Evolutionary conservation across 2,113 vertebrate species (phyloP).

Genomic region (Corythaeola cristata): DNA sequence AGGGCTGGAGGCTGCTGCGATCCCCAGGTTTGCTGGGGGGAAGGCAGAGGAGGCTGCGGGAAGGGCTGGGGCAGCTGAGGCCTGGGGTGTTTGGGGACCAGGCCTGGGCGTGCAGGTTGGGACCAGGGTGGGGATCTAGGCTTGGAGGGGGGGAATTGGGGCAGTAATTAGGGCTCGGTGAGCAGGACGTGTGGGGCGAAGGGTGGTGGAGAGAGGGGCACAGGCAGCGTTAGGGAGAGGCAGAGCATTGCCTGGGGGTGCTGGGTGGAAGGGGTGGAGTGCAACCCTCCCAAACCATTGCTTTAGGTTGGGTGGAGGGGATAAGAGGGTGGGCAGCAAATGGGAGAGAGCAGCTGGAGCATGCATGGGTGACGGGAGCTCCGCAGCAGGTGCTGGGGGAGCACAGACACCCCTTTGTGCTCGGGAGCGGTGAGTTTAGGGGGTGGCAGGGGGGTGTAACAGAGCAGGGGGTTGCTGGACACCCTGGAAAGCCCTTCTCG

Average conservation of each 20-base stretch:
- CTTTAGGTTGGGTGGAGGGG: too few relatives aligned
- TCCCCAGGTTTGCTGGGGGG: background rate
- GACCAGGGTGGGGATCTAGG: too few relatives aligned
- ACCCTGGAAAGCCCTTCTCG: background rate
- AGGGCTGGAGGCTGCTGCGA: background rate
- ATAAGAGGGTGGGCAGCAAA: background rate
- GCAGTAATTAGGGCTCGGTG: background rate
- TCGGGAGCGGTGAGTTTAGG: rapidly evolving
- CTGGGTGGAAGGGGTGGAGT: background rate
- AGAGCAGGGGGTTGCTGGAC: background rate
- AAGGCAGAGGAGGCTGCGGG: background rate
- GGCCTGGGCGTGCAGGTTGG: background rate
- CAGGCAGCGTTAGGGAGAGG: background rate
- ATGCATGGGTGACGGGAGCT: rapidly evolving
- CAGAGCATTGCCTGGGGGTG: background rate
- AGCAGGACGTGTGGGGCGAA: background rate
- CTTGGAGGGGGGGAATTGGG: background rate
- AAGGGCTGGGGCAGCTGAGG: background rate
- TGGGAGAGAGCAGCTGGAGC: conserved; percentile 26
- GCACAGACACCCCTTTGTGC: conserved; percentile 28
- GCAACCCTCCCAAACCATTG: rapidly evolving
- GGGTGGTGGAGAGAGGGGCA: too few relatives aligned
- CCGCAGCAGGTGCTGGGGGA: background rate
- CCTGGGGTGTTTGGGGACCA: background rate
- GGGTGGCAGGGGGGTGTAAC: rapidly evolving